Evolutionary conservation across 2,888 invertebrate genomes (phyloP).

Genomic region (Drosophila peninsularis): DNA sequence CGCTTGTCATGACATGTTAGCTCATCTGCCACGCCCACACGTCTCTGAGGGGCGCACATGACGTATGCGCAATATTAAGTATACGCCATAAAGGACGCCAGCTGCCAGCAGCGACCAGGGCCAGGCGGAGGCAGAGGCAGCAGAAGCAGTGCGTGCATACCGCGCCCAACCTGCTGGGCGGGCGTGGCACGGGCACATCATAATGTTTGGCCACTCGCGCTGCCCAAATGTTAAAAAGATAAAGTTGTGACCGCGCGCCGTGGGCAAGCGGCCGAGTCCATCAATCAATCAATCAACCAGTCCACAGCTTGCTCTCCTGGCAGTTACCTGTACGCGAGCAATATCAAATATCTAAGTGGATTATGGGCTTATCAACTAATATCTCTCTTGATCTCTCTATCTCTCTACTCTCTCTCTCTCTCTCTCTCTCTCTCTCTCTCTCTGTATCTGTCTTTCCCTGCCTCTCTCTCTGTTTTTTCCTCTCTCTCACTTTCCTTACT

Average conservation of each 20-base stretch:
- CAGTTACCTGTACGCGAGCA: background rate
- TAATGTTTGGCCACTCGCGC: conserved; percentile 30
- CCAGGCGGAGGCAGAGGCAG: too few relatives aligned
- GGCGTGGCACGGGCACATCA: background rate
- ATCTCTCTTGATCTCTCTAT: background rate
- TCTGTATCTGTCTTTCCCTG: background rate
- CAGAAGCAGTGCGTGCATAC: too few relatives aligned
- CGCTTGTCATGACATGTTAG: conserved; percentile 66
- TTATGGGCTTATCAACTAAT: too few relatives aligned
- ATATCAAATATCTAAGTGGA: too few relatives aligned
- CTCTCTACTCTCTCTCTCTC: background rate
- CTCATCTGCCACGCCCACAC: conserved; percentile 5
- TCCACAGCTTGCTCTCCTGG: background rate
- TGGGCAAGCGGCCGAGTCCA: background rate
- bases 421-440: background rate
- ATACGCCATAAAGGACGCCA: conserved; percentile 42
- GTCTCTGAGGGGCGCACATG: conserved; percentile 44
- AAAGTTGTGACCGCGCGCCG: background rate
- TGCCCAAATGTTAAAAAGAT: conserved; percentile 5
- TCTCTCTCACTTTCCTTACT: background rate
- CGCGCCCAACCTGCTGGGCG: too few relatives aligned
- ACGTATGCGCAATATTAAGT: conserved; percentile 72
- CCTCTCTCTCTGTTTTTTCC: background rate
- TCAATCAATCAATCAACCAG: conserved; percentile 8
- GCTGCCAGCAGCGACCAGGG: conserved; percentile 26